These are phyloP conservation scores for Drosophila athabasca DNA, from an alignment of 1,140 invertebrate species.

Conservation along the genomic window DNA sequence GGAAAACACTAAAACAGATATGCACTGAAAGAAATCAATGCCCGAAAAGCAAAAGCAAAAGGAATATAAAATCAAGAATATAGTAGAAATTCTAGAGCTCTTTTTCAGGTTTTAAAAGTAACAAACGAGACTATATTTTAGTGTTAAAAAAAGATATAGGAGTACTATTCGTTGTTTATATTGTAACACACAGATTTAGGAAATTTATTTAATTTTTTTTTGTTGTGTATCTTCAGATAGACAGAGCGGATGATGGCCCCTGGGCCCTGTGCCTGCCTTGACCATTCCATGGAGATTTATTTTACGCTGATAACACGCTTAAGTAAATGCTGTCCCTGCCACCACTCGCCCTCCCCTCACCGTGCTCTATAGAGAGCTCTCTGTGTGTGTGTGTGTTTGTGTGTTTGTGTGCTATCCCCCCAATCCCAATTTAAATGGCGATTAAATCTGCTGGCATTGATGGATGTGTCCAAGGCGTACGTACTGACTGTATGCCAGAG, in stretches of 20 bases:
- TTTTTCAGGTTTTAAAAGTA: too few relatives aligned
- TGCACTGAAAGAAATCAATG: neutral
- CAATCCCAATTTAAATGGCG: constrained; percentile 80
- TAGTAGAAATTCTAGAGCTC: too few relatives aligned
- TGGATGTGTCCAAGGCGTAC: constrained; percentile 76
- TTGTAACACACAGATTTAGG: too few relatives aligned
- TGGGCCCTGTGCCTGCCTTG: constrained; percentile 27
- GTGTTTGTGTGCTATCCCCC: constrained; percentile 10
- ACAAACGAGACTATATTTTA: too few relatives aligned
- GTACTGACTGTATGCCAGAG: constrained; percentile 20
- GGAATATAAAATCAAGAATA: neutral
- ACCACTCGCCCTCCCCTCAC: neutral
- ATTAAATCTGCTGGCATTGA: constrained; percentile 83
- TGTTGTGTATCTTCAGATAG: too few relatives aligned
- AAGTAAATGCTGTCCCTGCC: constrained; percentile 70
- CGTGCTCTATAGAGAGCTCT: neutral
- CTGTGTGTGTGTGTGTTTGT: too few relatives aligned
- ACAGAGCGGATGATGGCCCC: too few relatives aligned
- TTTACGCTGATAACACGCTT: constrained; percentile 81
- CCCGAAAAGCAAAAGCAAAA: too few relatives aligned
- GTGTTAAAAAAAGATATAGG: too few relatives aligned
- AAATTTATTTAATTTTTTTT: too few relatives aligned
- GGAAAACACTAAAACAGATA: constrained; percentile 81
- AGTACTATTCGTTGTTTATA: too few relatives aligned
- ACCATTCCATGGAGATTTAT: constrained; percentile 74